Evolutionary conservation across 2,113 vertebrate genomes (phyloP).

Genomic region (Amphilophus citrinellus): DNA sequence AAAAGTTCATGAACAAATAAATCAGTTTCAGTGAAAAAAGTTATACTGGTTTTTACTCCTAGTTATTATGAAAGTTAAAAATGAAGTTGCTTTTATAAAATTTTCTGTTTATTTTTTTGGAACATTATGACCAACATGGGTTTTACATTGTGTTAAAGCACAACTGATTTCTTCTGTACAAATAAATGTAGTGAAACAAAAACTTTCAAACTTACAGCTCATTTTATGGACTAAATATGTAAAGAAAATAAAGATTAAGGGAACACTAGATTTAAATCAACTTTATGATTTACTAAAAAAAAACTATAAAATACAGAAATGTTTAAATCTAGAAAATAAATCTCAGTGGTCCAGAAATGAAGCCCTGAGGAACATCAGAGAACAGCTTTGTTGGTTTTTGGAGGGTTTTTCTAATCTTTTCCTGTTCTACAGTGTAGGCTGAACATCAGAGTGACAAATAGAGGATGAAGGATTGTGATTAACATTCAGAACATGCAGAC

Average conservation of each 20-base stretch:
- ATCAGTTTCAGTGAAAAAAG: neutral
- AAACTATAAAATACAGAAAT: neutral
- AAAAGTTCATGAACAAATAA: neutral
- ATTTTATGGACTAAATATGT: neutral
- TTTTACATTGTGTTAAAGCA: neutral
- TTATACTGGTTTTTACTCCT: neutral
- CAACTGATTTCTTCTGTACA: neutral
- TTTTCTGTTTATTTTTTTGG: neutral
- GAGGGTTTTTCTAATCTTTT: neutral
- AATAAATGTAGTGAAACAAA: neutral
- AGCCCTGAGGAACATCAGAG: neutral
- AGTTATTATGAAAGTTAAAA: neutral
- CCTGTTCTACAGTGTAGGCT: neutral
- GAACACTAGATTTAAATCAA: neutral
- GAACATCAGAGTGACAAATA: neutral
- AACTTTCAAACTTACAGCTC: neutral
- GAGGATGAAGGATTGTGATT: conserved; percentile 21
- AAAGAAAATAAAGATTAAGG: neutral
- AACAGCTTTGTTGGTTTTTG: neutral
- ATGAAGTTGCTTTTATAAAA: rapidly evolving
- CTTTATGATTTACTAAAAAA: rapidly evolving
- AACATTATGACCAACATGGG: neutral
- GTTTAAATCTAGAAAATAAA: neutral
- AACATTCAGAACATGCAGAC: conserved; percentile 44
- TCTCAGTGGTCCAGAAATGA: neutral